phyloP scores from a whole-genome alignment of 1,140 invertebrate genomes.

The Musca domestica region DNA sequence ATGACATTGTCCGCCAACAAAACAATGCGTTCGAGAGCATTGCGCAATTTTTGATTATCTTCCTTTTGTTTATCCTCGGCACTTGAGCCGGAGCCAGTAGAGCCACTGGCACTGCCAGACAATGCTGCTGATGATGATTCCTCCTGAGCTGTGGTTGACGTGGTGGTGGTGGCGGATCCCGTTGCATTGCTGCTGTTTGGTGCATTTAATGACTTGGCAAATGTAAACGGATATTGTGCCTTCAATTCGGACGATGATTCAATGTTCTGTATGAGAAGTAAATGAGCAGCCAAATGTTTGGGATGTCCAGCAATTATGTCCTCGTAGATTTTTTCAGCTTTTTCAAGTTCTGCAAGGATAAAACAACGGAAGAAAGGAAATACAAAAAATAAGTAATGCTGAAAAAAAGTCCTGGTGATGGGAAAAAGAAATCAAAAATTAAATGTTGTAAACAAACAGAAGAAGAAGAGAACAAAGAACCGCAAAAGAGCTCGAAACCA shows the following conservation, averaged over 20 bases:
- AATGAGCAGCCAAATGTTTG: constrained; percentile 71
- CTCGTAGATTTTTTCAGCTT: constrained; percentile 71
- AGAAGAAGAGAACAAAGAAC: no score
- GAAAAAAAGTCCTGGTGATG: background rate
- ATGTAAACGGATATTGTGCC: constrained; percentile 51
- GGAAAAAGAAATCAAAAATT: no score
- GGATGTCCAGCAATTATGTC: constrained; percentile 69
- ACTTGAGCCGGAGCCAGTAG: constrained; percentile 10
- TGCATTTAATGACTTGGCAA: constrained; percentile 32
- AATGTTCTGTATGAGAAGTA: constrained; percentile 73
- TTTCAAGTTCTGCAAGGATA: constrained; percentile 60
- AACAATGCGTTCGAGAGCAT: constrained; percentile 53
- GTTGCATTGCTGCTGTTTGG: constrained; percentile 10
- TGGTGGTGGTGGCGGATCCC: background rate
- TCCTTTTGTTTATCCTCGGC: constrained; percentile 52
- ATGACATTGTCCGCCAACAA: constrained; percentile 67
- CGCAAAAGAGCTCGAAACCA: no score
- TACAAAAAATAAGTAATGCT: background rate
- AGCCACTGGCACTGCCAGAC: constrained; percentile 11
- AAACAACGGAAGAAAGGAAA: constrained; percentile 23
- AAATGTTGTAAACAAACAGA: no score
- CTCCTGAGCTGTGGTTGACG: background rate
- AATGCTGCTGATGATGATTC: background rate
- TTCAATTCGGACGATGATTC: constrained; percentile 61
- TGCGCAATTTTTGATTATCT: constrained; percentile 47